phyloP scores from a whole-genome alignment of 1,140 invertebrate species.

The Zaprionus inermis region DNA sequence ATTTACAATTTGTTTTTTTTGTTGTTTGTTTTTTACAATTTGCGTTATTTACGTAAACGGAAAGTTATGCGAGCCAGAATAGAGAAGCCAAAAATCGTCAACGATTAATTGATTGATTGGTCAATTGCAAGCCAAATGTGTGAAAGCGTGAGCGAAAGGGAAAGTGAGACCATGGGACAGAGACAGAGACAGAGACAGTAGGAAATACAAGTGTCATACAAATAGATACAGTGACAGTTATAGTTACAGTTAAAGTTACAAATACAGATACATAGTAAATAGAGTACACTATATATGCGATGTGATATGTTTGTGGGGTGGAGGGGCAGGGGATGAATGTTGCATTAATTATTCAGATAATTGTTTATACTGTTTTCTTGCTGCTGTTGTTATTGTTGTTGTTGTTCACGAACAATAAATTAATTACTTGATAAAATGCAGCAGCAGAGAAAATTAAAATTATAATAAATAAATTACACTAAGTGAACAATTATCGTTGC shows the following conservation, averaged over 20 bases:
- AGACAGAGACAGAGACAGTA: slow-evolving; percentile 49
- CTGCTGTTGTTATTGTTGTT: slow-evolving; percentile 15
- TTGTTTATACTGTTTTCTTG: slow-evolving; percentile 33
- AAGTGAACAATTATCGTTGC: slow-evolving; percentile 69
- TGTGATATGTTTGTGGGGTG: slow-evolving; percentile 30
- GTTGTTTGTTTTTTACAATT: slow-evolving; percentile 53
- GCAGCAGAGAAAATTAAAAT: slow-evolving; percentile 49
- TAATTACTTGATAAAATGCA: slow-evolving; percentile 59
- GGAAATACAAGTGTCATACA: slow-evolving; percentile 13
- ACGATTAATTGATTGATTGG: slow-evolving; percentile 46
- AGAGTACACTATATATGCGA: slow-evolving; percentile 25
- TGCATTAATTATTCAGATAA: slow-evolving; percentile 46
- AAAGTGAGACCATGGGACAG: too few species aligned
- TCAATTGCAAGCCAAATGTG: slow-evolving; percentile 76
- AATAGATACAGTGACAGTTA: slow-evolving; percentile 14
- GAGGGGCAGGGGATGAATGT: slow-evolving; percentile 14
- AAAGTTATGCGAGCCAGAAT: slow-evolving; percentile 69
- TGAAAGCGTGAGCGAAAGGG: slow-evolving; percentile 66
- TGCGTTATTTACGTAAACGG: slow-evolving; percentile 74
- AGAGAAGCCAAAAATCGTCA: slow-evolving; percentile 56
- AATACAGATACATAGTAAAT: slow-evolving; percentile 33
- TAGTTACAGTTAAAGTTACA: slow-evolving; percentile 18
- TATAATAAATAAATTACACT: slow-evolving; percentile 79
- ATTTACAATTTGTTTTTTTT: slow-evolving; percentile 55
- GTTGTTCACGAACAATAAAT: slow-evolving; percentile 43